Conservation (phyloP, 2,888 invertebrate species). For the Lycaena phlaeas region DNA sequence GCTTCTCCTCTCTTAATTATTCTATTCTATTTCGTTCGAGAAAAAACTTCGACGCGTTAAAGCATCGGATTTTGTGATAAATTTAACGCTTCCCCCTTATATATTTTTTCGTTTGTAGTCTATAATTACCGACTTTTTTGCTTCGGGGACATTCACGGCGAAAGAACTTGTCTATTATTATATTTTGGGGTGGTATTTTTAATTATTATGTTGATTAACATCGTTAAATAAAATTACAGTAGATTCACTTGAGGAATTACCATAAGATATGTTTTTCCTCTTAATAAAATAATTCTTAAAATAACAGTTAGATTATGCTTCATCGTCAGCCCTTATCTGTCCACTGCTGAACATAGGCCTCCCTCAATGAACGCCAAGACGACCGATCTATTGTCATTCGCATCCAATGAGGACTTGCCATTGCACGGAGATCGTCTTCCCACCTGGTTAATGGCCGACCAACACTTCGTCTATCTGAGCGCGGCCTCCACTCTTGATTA, state of each 20-base stretch:
- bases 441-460: too few relatives aligned
- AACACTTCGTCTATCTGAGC: too few relatives aligned
- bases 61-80: constrained; percentile 62
- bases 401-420: too few relatives aligned
- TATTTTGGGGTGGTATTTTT: neutral
- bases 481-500: too few relatives aligned
- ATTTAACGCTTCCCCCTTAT: constrained; percentile 50
- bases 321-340: too few relatives aligned
- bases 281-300: too few relatives aligned
- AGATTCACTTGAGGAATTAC: neutral
- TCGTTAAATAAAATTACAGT: too few relatives aligned
- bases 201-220: neutral
- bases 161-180: constrained; percentile 9
- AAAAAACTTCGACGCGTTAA: constrained; percentile 45
- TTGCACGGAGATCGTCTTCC: too few relatives aligned
- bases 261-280: neutral
- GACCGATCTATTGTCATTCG: too few relatives aligned
- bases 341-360: too few relatives aligned
- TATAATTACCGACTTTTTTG: constrained; percentile 45
- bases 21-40: constrained; percentile 48
- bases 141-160: constrained; percentile 29
- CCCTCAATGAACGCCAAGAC: too few relatives aligned
- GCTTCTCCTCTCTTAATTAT: constrained; percentile 63
- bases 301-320: too few relatives aligned
- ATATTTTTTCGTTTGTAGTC: constrained; percentile 34